Percentiles rank a stretch among this genome's conserved stretches.
Evolutionary conservation across 2,113 vertebrate species (phyloP).

Genomic region (Ursus arctos): DNA sequence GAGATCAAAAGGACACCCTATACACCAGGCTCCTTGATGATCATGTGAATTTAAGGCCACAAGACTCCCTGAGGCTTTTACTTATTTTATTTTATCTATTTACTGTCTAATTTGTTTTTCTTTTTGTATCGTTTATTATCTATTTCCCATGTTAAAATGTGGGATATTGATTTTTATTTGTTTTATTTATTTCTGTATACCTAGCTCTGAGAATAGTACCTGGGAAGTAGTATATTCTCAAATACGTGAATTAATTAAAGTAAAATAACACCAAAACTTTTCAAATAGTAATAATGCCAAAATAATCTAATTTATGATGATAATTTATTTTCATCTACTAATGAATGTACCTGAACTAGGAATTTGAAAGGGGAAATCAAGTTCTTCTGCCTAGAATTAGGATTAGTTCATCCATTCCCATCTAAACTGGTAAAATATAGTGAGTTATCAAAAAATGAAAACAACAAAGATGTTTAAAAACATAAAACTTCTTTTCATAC

Average conservation of each 20-base stretch:
- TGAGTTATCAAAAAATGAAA: background rate
- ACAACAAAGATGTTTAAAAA: slow-evolving; percentile 1
- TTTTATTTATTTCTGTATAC: background rate
- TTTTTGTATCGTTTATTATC: slow-evolving; percentile 19
- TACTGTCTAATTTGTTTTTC: background rate
- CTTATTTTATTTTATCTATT: slow-evolving; percentile 40
- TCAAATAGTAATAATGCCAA: background rate
- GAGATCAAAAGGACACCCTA: background rate
- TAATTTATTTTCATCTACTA: slow-evolving; percentile 42
- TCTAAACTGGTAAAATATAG: slow-evolving; percentile 6
- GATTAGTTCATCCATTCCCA: background rate
- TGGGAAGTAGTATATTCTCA: background rate
- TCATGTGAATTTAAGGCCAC: background rate
- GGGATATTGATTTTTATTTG: background rate
- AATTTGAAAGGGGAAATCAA: slow-evolving; percentile 23
- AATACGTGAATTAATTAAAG: slow-evolving; percentile 3
- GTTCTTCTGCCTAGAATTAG: background rate
- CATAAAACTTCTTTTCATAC: slow-evolving; percentile 16
- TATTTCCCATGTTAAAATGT: background rate
- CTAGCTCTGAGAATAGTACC: background rate
- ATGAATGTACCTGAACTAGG: background rate
- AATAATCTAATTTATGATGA: slow-evolving; percentile 8
- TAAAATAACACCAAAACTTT: slow-evolving; percentile 51
- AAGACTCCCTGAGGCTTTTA: background rate
- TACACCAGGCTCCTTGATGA: background rate